Evolutionary conservation across 53 echinoderm and acorn worm genomes (phyloP).

Genomic region (Echinarachnius parma): DNA sequence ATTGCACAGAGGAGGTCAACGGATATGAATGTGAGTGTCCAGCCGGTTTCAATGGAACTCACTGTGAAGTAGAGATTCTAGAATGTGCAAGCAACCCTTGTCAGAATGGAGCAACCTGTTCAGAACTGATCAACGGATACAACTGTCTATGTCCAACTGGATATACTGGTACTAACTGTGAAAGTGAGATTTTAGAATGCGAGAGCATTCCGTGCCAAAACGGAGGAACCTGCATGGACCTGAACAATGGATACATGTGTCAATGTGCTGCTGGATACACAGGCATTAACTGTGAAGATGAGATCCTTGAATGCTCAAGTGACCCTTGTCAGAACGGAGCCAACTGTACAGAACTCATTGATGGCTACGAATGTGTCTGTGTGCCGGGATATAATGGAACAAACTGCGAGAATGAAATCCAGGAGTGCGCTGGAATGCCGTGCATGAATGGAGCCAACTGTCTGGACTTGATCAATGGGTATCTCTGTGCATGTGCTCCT

Average conservation of each 20-base stretch:
- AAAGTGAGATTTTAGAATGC: constrained; percentile 34
- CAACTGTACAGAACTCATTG: constrained; percentile 35
- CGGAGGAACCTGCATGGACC: constrained; percentile 37
- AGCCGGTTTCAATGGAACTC: constrained; percentile 39
- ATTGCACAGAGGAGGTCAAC: constrained; percentile 50
- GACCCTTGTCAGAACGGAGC: constrained; percentile 64
- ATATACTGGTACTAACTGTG: constrained; percentile 56
- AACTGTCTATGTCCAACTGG: constrained; percentile 59
- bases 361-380: constrained; percentile 15
- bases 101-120: constrained; percentile 52
- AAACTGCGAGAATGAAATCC: constrained; percentile 48
- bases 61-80: constrained; percentile 52
- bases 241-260: neutral
- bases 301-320: constrained; percentile 61
- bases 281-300: constrained; percentile 56
- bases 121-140: constrained; percentile 37
- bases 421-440: constrained; percentile 56
- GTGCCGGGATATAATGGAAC: constrained; percentile 26
- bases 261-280: constrained; percentile 41
- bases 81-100: constrained; percentile 64
- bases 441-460: constrained; percentile 68
- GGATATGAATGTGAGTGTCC: constrained; percentile 53
- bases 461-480: constrained; percentile 63
- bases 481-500: constrained; percentile 54
- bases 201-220: constrained; percentile 11